These are phyloP conservation scores for Muraenolepis orangiensis DNA, from an alignment of 2,797 vertebrate genomes.

Conservation along the genomic window DNA sequence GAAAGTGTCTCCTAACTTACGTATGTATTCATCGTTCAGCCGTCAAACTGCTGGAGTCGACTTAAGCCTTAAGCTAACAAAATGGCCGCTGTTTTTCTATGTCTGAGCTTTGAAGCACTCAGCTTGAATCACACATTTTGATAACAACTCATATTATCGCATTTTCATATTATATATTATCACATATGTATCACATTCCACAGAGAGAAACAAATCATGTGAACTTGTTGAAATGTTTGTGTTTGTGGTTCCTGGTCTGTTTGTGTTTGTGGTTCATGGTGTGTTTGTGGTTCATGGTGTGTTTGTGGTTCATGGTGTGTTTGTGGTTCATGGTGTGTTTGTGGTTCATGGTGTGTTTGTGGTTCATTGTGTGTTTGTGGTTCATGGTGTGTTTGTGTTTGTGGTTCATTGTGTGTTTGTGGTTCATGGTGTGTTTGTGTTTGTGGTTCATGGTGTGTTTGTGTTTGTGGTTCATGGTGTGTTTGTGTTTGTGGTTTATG, in stretches of 20 bases:
- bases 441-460: no score
- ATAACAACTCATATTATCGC: no score
- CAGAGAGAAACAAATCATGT: no score
- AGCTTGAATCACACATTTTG: not conserved
- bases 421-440: slow-evolving; percentile 83
- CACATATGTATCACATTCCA: not conserved
- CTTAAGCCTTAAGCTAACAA: not conserved
- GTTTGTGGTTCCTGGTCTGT: no score
- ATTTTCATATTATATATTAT: not conserved
- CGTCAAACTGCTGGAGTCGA: not conserved
- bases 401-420: slow-evolving; percentile 6
- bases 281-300: no score
- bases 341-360: no score
- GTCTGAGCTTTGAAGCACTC: not conserved
- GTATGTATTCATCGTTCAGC: not conserved
- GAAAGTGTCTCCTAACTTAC: not conserved
- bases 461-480: not conserved
- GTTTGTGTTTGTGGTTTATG: not conserved
- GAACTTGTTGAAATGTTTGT: no score
- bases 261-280: not conserved
- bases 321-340: slow-evolving; percentile 75
- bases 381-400: not conserved
- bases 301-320: not conserved
- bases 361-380: no score
- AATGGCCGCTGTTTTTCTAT: not conserved